phyloP scores from a whole-genome alignment of 2,888 invertebrate genomes.

The Hyposoter didymator region DNA sequence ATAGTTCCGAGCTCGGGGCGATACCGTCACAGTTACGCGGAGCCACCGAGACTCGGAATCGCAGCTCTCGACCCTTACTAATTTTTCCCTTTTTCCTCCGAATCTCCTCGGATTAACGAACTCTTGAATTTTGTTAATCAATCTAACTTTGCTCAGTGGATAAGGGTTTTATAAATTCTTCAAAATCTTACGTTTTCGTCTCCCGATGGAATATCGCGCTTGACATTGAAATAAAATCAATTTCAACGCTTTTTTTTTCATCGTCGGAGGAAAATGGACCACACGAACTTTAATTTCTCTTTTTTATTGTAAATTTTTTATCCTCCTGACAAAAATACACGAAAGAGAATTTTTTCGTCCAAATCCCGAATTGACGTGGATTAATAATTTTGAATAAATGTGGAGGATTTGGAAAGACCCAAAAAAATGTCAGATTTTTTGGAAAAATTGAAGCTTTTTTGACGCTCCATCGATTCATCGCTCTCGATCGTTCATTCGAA shows the following conservation, averaged over 20 bases:
- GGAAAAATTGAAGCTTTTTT: neutral
- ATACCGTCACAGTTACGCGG: conserved; percentile 83
- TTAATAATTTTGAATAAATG: neutral
- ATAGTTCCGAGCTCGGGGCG: conserved; percentile 80
- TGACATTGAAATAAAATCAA: neutral
- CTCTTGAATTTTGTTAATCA: conserved; percentile 39
- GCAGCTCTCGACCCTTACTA: conserved; percentile 83
- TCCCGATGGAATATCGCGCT: neutral
- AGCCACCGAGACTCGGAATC: conserved; percentile 82
- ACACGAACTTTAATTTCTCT: no score
- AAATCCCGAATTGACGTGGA: neutral
- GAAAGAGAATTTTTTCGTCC: neutral
- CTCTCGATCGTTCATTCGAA: neutral
- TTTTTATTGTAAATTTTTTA: neutral
- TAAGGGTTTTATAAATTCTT: neutral
- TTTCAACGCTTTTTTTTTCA: neutral
- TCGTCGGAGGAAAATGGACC: neutral
- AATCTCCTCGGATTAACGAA: conserved; percentile 45
- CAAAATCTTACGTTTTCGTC: neutral
- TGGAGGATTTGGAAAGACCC: neutral
- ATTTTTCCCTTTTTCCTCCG: conserved; percentile 44
- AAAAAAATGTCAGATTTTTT: neutral
- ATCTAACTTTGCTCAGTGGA: conserved; percentile 60
- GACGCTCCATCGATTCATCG: neutral
- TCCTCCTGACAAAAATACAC: neutral